Percentiles rank a stretch among this genome's conserved stretches.
Conservation (phyloP, 1,140 invertebrate species). For the Triops longicaudatus region DNA sequence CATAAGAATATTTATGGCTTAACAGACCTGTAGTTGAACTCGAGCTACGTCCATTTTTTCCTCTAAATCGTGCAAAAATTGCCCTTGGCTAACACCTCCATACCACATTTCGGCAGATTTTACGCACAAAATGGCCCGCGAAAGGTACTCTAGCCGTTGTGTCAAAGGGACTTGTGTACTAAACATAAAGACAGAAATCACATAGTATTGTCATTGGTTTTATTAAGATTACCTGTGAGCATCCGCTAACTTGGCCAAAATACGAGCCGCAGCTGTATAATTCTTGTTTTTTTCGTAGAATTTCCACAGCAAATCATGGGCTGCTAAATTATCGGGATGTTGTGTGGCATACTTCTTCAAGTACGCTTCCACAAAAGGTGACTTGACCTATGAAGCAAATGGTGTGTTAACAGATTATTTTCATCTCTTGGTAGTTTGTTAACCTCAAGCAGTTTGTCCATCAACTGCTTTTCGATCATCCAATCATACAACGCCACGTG, state of each 20-base stretch:
- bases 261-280: constrained; percentile 84
- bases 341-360: constrained; percentile 52
- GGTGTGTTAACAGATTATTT: neutral
- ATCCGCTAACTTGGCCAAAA: constrained; percentile 77
- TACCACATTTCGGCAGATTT: constrained; percentile 71
- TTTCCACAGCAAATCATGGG: constrained; percentile 88
- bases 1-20: constrained; percentile 24
- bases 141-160: constrained; percentile 79
- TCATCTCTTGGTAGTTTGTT: constrained; percentile 33
- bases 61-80: constrained; percentile 83
- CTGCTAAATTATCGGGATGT: constrained; percentile 41
- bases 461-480: constrained; percentile 70
- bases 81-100: constrained; percentile 53
- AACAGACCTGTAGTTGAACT: constrained; percentile 55
- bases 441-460: constrained; percentile 66
- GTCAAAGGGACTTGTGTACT: constrained; percentile 42
- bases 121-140: constrained; percentile 89
- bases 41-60: constrained; percentile 83
- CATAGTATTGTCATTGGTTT: constrained; percentile 19
- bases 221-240: constrained; percentile 54
- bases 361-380: constrained; percentile 73
- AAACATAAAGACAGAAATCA: constrained; percentile 31
- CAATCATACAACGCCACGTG: constrained; percentile 89
- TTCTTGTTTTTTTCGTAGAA: constrained; percentile 88
- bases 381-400: constrained; percentile 35